Base-by-base conservation (phyloP, 1,140 invertebrate genomes). In the Diachasmimorpha longicaudata region DNA sequence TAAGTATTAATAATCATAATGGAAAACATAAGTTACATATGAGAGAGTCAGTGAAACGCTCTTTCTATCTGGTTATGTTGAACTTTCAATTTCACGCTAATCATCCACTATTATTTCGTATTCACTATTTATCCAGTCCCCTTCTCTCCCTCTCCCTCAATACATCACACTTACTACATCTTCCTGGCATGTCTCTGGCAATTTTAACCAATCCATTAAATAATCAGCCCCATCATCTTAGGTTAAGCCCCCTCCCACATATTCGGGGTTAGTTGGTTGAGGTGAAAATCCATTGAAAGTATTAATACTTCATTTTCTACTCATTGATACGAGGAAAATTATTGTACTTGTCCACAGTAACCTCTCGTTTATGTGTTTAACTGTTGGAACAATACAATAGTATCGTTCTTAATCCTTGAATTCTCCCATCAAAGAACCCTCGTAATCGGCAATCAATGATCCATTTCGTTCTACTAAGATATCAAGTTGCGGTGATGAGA, bases 121-220 rank as follows among this genome's bases (percentile, higher is more conserved):
- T 39, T 42, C 25, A 36, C 39, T 46, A 31, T 42, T 44, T 39
- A 70, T 74, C 75, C 74, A 78, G 48, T 76, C 42, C 31, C 52
- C 42, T 79, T 69, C 73, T 72, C 42, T 68, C 52, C 42, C 78
- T 69, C 73, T 72, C 42, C 55, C 8, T 69, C 37, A 19, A 16
- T 8, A 55, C n/a, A 55, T 55, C 48, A 55, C 48, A 55, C 0
- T 55, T 55, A 55, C 19, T n/a, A 48, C 44, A 48, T 55, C n/a
- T 13, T 2, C 74, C 21, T n/a, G n/a, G n/a, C n/a, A n/a, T n/a
- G n/a, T 78, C 48, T 75, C 67, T 72, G 79, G 81, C 82, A 83
- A 84, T 66, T 81, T 79, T 79, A 85, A 83, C 78, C 79, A 82
- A 83, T 84, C 81, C 77, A 80, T 75, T 74, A 83, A 78, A 76